phyloP scores from a whole-genome alignment of 1,140 invertebrate genomes.

The Drosophila lini region DNA sequence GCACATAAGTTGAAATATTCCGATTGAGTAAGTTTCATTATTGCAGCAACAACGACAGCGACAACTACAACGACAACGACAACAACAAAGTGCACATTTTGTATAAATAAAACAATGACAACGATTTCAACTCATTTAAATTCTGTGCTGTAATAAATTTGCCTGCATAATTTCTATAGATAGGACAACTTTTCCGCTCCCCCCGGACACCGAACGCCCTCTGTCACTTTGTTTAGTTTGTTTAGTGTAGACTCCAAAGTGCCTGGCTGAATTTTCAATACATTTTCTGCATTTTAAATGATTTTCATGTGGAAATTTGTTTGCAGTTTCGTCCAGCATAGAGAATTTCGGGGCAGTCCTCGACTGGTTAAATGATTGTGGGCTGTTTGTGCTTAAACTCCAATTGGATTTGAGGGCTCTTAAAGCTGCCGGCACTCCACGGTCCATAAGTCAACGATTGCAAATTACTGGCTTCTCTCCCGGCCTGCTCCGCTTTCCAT shows the following conservation, averaged over 20 bases:
- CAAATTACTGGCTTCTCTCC: slow-evolving; percentile 46
- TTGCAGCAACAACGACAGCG: slow-evolving; percentile 52
- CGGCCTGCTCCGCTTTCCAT: slow-evolving; percentile 24
- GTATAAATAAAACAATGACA: slow-evolving; percentile 79
- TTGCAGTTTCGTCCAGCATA: slow-evolving; percentile 10
- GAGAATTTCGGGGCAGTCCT: background rate
- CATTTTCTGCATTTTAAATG: slow-evolving; percentile 64
- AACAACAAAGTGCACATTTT: slow-evolving; percentile 73
- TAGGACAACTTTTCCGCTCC: slow-evolving; percentile 18
- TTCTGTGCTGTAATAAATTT: slow-evolving; percentile 79
- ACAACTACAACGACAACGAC: slow-evolving; percentile 42
- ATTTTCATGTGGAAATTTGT: slow-evolving; percentile 52
- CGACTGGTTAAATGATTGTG: slow-evolving; percentile 8
- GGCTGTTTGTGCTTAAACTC: slow-evolving; percentile 14
- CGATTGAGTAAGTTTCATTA: slow-evolving; percentile 83
- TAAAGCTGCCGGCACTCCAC: slow-evolving; percentile 8
- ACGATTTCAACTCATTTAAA: slow-evolving; percentile 82
- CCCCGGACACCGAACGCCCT: slow-evolving; percentile 2
- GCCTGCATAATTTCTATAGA: slow-evolving; percentile 79
- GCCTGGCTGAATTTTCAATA: slow-evolving; percentile 58
- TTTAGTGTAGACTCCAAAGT: slow-evolving; percentile 47
- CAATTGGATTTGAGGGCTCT: background rate
- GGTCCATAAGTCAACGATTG: slow-evolving; percentile 44
- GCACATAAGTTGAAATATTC: slow-evolving; percentile 83
- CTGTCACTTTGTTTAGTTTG: slow-evolving; percentile 44